Percentiles rank a stretch among this genome's conserved stretches.
Evolutionary conservation across 2,797 vertebrate genomes (phyloP).

Genomic region (Chelon auratus): DNA sequence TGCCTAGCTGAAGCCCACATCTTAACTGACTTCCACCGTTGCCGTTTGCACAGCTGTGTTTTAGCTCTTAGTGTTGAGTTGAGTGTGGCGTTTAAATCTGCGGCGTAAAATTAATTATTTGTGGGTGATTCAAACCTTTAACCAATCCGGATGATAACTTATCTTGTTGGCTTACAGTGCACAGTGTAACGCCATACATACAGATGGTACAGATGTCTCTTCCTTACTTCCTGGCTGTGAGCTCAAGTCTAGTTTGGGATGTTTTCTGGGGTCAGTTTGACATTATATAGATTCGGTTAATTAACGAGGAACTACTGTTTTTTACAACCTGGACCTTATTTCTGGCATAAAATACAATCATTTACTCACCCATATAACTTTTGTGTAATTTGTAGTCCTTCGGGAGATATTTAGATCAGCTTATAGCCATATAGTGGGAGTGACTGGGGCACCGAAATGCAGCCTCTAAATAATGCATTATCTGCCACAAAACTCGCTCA

Average conservation of each 20-base stretch:
- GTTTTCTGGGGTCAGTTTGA: slow-evolving; percentile 1
- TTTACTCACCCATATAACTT: too few species aligned
- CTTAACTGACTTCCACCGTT: slow-evolving; percentile 75
- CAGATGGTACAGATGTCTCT: slow-evolving; percentile 21
- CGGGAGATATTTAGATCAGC: too few species aligned
- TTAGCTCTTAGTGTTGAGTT: slow-evolving; percentile 67
- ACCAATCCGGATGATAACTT: slow-evolving; percentile 50
- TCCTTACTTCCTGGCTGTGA: slow-evolving; percentile 8
- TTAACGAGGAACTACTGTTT: too few species aligned
- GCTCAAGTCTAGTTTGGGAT: slow-evolving; percentile 13
- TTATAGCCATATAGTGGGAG: too few species aligned
- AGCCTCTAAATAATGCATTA: too few species aligned
- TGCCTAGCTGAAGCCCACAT: slow-evolving; percentile 75
- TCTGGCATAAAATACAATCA: too few species aligned
- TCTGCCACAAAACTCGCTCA: too few species aligned
- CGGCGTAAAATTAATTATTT: slow-evolving; percentile 57
- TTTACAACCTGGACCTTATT: too few species aligned
- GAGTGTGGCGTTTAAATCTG: slow-evolving; percentile 58
- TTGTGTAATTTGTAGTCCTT: too few species aligned
- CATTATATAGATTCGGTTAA: not conserved
- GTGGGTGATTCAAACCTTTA: slow-evolving; percentile 60
- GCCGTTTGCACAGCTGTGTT: slow-evolving; percentile 80
- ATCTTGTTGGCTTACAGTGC: slow-evolving; percentile 48
- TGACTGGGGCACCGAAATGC: too few species aligned
- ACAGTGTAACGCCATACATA: slow-evolving; percentile 11